Evolutionary conservation across 2,797 vertebrate genomes (phyloP).

Genomic region (Hylomyscus alleni): DNA sequence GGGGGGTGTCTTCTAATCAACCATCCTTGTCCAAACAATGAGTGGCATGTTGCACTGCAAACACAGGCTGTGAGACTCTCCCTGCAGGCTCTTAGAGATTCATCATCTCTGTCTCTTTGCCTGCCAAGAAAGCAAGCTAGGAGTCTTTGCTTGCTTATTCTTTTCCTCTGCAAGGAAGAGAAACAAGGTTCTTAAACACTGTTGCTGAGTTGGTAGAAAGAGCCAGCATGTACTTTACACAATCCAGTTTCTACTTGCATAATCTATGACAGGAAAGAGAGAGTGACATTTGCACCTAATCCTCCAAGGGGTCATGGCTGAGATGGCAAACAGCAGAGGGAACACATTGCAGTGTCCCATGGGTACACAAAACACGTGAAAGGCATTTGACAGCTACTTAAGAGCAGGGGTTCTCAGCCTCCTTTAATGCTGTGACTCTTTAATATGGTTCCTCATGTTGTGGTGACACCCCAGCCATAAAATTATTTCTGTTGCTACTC

Average conservation of each 20-base stretch:
- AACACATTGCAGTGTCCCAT: conserved; percentile 14
- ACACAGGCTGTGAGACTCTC: neutral
- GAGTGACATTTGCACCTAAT: conserved; percentile 83
- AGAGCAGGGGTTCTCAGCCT: neutral
- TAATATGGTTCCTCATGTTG: neutral
- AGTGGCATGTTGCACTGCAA: conserved; percentile 2
- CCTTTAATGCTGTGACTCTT: neutral
- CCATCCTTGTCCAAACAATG: neutral
- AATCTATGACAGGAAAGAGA: conserved; percentile 60
- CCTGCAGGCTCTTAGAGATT: neutral
- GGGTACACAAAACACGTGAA: neutral
- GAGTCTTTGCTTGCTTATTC: conserved; percentile 69
- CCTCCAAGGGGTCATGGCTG: conserved; percentile 65
- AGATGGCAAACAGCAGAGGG: conserved; percentile 58
- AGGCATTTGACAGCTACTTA: conserved; percentile 34
- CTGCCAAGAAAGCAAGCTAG: conserved; percentile 71
- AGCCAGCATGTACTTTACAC: conserved; percentile 57
- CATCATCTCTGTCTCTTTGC: conserved; percentile 31
- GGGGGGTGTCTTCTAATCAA: neutral
- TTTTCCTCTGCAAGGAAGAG: conserved; percentile 47
- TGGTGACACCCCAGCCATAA: neutral
- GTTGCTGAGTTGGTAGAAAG: neutral
- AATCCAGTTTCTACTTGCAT: conserved; percentile 62
- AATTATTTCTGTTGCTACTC: neutral
- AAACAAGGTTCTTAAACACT: conserved; percentile 26